Evolutionary conservation across 2,888 invertebrate species (phyloP).

Genomic region (Hoplodrina blanda): DNA sequence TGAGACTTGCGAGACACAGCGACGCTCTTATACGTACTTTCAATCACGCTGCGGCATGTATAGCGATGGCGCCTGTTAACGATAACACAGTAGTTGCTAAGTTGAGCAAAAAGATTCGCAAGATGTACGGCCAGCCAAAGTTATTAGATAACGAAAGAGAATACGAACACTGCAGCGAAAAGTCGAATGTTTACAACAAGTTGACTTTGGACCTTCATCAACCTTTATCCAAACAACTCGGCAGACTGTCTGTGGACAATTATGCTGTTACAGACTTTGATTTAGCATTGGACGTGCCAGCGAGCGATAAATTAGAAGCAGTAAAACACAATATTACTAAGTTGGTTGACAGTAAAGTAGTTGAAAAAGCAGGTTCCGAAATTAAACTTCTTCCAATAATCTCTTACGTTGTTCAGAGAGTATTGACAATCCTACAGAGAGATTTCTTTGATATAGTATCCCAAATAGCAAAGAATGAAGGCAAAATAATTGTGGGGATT

Average conservation of each 20-base stretch:
- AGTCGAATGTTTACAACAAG: constrained; percentile 71
- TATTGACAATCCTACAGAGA: constrained; percentile 75
- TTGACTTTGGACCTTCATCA: constrained; percentile 76
- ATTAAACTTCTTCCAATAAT: constrained; percentile 90
- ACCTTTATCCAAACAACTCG: constrained; percentile 76
- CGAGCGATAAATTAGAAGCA: constrained; percentile 62
- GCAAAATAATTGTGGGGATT: constrained; percentile 27
- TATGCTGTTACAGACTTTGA: constrained; percentile 66
- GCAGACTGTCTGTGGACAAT: constrained; percentile 68
- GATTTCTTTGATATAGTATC: constrained; percentile 68
- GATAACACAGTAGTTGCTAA: constrained; percentile 75
- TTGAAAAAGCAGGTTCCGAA: constrained; percentile 54
- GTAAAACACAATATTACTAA: constrained; percentile 71
- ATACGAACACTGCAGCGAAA: constrained; percentile 71
- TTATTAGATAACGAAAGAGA: constrained; percentile 76
- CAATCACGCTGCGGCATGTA: constrained; percentile 59
- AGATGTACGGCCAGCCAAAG: constrained; percentile 82
- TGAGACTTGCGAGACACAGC: constrained; percentile 67
- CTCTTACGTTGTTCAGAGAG: constrained; percentile 86
- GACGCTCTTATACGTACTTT: constrained; percentile 65
- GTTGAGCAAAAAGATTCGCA: constrained; percentile 82
- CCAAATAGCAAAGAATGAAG: constrained; percentile 52
- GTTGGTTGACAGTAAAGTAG: constrained; percentile 57
- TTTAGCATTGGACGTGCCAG: constrained; percentile 79
- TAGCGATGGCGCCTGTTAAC: constrained; percentile 67